Base-by-base conservation (phyloP, 2,888 invertebrate genomes). In the Lepidochitona cinerea region DNA sequence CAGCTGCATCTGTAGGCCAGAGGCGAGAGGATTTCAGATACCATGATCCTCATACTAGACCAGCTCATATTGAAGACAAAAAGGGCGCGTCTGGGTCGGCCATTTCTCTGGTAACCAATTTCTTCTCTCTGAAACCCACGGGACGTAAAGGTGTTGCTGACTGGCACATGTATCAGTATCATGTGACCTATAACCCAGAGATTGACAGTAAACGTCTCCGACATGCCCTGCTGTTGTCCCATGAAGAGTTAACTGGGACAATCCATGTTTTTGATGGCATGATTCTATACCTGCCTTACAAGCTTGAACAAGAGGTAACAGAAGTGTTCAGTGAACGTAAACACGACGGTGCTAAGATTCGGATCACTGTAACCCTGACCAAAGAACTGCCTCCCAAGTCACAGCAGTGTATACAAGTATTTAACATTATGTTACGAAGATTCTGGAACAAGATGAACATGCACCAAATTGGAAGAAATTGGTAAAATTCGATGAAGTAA, bases 181-280 rank as follows among this genome's bases (percentile, higher is more conserved):
- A 87, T 75, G 88, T 90, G n/a, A 84, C 82, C 68, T 90, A 86
- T 77, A 81, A 79, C 12, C 90, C 90, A n/a, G 80, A 81, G 12
- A 76, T 89, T 4, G 89, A 89, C 14, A 83, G 79, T 59, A 84
- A 81, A 36, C 84, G 77, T 23, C 72, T 89, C 77, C 79, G 87
- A 14, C 81, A 80, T 70, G 85, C 80, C 0, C 73, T 90, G n/a
- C 77, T 90, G 12, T 81, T 79, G 35, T 69, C 78, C 4, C 87
- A 88, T 74, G 79, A 83, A 32, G 78, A 85, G 12, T 64, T 85
- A 23, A 68, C 88, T 32, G 89, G 89, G 0, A 73, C 72, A 33
- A 83, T 83, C 0, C 77, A 79, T 18, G 87, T 86, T 1, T 90
- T 90, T 81, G 90, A 90, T 84, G 90, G 90, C 14, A 85, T 82